A percentile compares a stretch with the other conserved stretches of the same genome.
These are phyloP conservation scores for Ephialtes manifestator DNA, from an alignment of 2,888 invertebrate genomes.

Conservation along the genomic window DNA sequence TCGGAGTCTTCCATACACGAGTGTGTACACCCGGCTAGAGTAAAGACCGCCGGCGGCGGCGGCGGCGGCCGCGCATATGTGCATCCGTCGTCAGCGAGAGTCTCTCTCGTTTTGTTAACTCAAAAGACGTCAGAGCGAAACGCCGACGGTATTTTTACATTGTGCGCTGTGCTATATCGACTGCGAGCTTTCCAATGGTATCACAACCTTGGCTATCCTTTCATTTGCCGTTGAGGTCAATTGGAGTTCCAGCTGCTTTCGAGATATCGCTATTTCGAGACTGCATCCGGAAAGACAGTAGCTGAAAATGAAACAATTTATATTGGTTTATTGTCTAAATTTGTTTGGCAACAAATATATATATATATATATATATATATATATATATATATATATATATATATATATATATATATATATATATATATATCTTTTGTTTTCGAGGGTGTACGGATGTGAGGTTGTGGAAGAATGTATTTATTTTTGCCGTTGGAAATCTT, in stretches of 20 bases:
- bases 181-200: not conserved
- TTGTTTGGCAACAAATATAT: not conserved
- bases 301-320: not conserved
- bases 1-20: conserved; percentile 28
- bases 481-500: not conserved
- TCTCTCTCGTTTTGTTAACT: conserved; percentile 10
- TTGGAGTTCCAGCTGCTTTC: not conserved
- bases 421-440: too few species aligned
- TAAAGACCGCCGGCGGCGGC: conserved; percentile 3
- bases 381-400: too few species aligned
- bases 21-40: not conserved
- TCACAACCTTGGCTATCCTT: not conserved
- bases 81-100: not conserved
- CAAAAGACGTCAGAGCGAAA: not conserved
- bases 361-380: too few species aligned
- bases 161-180: not conserved
- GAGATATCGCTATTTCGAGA: not conserved
- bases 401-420: too few species aligned
- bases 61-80: conserved; percentile 10
- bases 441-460: too few species aligned
- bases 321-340: not conserved
- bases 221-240: not conserved
- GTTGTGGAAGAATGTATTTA: too few species aligned
- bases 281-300: not conserved
- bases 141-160: conserved; percentile 1